Evolutionary conservation across 2,888 invertebrate species (phyloP).

Genomic region (Archaeoteleia sp.): DNA sequence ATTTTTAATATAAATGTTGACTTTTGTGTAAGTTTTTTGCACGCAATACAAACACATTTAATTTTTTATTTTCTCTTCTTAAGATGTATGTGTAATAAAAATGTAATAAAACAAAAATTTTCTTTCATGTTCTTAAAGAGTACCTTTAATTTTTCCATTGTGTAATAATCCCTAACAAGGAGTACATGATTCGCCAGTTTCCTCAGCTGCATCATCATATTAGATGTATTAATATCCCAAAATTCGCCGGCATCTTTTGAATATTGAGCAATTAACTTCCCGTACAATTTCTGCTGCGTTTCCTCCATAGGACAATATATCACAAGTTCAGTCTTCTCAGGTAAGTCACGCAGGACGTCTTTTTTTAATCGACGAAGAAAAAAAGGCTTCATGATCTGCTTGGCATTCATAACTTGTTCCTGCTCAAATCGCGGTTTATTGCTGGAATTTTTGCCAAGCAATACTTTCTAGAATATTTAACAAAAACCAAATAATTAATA

Average conservation of each 20-base stretch:
- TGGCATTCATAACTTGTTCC: conserved; percentile 93
- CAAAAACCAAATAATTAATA: conserved; percentile 9
- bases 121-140: conserved; percentile 52
- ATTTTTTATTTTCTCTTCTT: too few relatives aligned
- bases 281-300: conserved; percentile 85
- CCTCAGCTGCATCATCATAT: conserved; percentile 93
- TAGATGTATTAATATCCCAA: conserved; percentile 65
- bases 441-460: conserved; percentile 74
- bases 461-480: conserved; percentile 74
- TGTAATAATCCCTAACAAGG: conserved; percentile 85
- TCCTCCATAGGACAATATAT: conserved; percentile 82
- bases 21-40: too few relatives aligned
- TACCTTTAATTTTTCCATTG: conserved; percentile 77
- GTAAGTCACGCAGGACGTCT: conserved; percentile 90
- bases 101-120: conserved; percentile 4
- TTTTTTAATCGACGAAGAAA: conserved; percentile 90
- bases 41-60: too few relatives aligned
- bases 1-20: too few relatives aligned
- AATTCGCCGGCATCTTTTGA: conserved; percentile 66
- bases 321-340: conserved; percentile 85
- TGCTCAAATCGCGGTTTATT: conserved; percentile 89
- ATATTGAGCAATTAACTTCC: conserved; percentile 79
- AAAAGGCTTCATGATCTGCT: conserved; percentile 97
- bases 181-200: conserved; percentile 96
- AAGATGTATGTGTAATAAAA: too few relatives aligned